phyloP scores from a whole-genome alignment of 2,113 vertebrate species.

The Redunca redunca region DNA sequence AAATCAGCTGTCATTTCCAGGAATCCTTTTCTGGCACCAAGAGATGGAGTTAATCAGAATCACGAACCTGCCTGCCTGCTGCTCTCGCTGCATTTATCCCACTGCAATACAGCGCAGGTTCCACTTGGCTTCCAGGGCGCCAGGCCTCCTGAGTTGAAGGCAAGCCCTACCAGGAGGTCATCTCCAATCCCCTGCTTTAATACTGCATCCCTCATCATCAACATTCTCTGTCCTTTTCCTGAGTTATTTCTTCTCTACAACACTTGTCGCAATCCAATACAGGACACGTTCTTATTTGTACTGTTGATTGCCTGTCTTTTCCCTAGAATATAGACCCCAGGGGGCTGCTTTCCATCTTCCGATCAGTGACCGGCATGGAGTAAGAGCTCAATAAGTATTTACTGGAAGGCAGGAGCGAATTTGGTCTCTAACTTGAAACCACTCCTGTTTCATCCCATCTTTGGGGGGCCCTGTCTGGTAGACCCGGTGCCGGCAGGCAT shows the following conservation, averaged over 20 bases:
- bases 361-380: neutral
- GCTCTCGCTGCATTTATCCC: neutral
- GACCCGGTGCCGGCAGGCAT: no score
- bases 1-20: conserved; percentile 14
- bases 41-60: neutral
- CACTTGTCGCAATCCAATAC: neutral
- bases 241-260: neutral
- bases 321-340: neutral
- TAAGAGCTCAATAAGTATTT: neutral
- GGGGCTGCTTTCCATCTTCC: rapidly evolving
- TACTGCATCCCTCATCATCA: neutral
- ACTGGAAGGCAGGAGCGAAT: neutral
- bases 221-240: neutral
- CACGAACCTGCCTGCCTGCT: rapidly evolving
- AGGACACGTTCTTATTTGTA: neutral
- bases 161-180: neutral
- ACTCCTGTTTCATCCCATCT: neutral
- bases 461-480: neutral
- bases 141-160: neutral
- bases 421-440: neutral
- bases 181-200: neutral
- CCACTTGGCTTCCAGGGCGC: no score
- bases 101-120: no score
- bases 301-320: neutral
- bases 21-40: neutral